These are phyloP conservation scores for Cromileptes altivelis DNA, from an alignment of 2,113 vertebrate genomes.

Conservation along the genomic window DNA sequence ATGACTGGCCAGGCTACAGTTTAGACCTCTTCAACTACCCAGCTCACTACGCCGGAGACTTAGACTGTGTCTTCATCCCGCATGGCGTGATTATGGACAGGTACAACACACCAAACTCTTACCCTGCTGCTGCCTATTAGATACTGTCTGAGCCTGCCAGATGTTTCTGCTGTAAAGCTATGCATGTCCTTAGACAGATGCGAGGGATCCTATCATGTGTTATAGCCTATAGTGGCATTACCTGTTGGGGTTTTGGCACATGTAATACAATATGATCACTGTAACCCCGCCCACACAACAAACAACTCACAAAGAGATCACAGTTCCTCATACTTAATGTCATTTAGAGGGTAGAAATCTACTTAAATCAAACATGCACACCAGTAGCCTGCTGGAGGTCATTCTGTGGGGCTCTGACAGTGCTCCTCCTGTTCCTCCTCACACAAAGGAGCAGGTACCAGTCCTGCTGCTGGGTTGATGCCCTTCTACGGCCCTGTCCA, in stretches of 20 bases:
- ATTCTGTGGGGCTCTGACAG: too few relatives aligned
- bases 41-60: conserved; percentile 90
- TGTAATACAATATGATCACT: background rate
- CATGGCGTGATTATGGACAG: conserved; percentile 94
- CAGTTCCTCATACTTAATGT: background rate
- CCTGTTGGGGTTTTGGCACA: background rate
- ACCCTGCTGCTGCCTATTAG: background rate
- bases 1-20: conserved; percentile 91
- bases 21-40: conserved; percentile 93
- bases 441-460: too few relatives aligned
- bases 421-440: too few relatives aligned
- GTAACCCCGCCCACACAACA: too few relatives aligned
- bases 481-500: too few relatives aligned
- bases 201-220: background rate
- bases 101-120: conserved; percentile 68
- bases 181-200: background rate
- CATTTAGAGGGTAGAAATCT: background rate
- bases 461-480: too few relatives aligned
- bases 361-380: too few relatives aligned
- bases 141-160: too few relatives aligned
- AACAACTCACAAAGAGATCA: background rate
- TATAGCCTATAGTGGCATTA: background rate
- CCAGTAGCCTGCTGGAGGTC: too few relatives aligned
- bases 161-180: background rate
- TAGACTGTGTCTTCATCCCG: conserved; percentile 91